These are phyloP conservation scores for Xylota sylvarum DNA, from an alignment of 2,888 invertebrate species.

Conservation along the genomic window DNA sequence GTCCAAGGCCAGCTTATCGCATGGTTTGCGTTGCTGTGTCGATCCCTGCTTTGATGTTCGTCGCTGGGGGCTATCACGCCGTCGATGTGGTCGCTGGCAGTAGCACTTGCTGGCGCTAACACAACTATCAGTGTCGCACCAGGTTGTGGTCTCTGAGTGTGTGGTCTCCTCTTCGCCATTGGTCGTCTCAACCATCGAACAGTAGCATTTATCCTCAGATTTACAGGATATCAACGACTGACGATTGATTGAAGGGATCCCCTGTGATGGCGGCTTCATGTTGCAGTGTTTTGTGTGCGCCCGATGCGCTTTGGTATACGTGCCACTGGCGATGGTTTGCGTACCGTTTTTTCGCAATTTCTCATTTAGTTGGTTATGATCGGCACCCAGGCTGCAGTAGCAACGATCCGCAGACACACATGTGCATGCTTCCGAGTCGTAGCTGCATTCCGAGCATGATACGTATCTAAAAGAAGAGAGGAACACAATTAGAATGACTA, in stretches of 20 bases:
- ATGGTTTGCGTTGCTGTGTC: conserved; percentile 83
- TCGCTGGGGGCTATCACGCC: conserved; percentile 60
- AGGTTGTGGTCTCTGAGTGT: conserved; percentile 84
- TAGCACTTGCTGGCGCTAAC: conserved; percentile 95
- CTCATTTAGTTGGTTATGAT: conserved; percentile 83
- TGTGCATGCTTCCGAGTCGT: conserved; percentile 93
- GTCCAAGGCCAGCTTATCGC: conserved; percentile 90
- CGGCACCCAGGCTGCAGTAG: conserved; percentile 91
- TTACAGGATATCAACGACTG: conserved; percentile 85
- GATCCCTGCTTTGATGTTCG: conserved; percentile 80
- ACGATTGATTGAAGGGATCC: conserved; percentile 78
- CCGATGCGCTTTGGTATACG: conserved; percentile 78
- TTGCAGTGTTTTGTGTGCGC: conserved; percentile 78
- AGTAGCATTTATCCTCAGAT: conserved; percentile 88
- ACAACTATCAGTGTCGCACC: conserved; percentile 94
- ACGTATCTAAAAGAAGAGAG: conserved; percentile 87
- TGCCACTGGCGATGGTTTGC: conserved; percentile 70
- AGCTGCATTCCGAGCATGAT: conserved; percentile 94
- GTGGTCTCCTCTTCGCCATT: conserved; percentile 85
- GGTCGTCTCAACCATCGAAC: conserved; percentile 86
- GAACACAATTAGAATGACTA: conserved; percentile 47
- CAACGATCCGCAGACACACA: conserved; percentile 92
- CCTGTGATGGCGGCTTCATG: conserved; percentile 48
- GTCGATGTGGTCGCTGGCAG: conserved; percentile 85
- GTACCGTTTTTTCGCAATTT: conserved; percentile 73